Base-by-base conservation (phyloP, 2,888 invertebrate species). In the Drosophila neutralis region DNA sequence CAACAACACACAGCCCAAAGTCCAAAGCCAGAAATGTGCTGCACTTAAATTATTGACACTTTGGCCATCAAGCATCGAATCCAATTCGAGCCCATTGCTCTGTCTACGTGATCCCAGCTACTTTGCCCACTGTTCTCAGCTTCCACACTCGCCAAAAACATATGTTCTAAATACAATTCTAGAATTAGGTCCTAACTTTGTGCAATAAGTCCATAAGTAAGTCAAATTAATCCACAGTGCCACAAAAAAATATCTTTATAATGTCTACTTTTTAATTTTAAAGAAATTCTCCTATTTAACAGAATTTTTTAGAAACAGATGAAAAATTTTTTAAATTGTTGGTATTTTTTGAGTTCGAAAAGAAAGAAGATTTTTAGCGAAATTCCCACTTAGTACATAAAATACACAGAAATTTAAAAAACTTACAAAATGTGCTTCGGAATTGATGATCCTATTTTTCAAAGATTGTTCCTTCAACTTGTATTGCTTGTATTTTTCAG, bases 1-100 rank as follows among this genome's bases (percentile, higher is more conserved):
- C 33, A 45, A 21, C 31, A 29, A 5, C 2, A 15, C 27, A n/a
- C 10, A 13, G 7, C 6, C 29, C 35, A 35, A 33, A 27, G 38
- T n/a, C 29, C 38, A 40, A 49, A 24, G 35, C 3, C 45, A 86
- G 77, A 79, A 83, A 88, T 86, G 81, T 71, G 64, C 33, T 69
- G 65, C 84, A 85, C 89, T 88, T 86, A 88, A 85, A 85, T 85
- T 85, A 88, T 85, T 85, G 84, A 85, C 84, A 85, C 84, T 85
- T 88, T 75, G 75, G 48, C 58, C n/a, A 31, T 27, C 63, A 57
- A 7, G n/a, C 57, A 27, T n/a, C 54, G 29, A 54, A 38, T 36
- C 54, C 24, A 18, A 54, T 54, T 76, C 75, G 48, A 57, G 36
- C 13, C 40, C 57, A 60, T 53, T 65, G 63, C 62, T 21, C 8